Conservation (phyloP, 1,140 invertebrate genomes). For the Chironomus tepperi region DNA sequence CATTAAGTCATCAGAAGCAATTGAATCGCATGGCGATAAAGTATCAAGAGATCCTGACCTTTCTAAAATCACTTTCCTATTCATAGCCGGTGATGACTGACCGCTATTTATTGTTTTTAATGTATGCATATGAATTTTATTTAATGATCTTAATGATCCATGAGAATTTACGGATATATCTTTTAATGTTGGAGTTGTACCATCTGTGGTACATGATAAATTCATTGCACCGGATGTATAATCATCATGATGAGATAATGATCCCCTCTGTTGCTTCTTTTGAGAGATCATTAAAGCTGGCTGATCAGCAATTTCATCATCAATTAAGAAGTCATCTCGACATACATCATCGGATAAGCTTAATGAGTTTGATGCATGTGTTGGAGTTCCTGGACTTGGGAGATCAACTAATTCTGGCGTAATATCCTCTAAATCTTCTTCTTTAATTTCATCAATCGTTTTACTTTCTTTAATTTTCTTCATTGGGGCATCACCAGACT, state of each 20-base stretch:
- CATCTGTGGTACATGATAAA: slow-evolving; percentile 29
- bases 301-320: slow-evolving; percentile 86
- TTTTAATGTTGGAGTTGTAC: slow-evolving; percentile 30
- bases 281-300: slow-evolving; percentile 55
- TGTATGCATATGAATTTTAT: slow-evolving; percentile 35
- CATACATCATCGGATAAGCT: slow-evolving; percentile 57
- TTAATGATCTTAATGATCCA: slow-evolving; percentile 28
- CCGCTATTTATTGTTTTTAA: slow-evolving; percentile 35
- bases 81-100: slow-evolving; percentile 36
- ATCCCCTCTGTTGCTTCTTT: background rate
- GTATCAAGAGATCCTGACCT: slow-evolving; percentile 61
- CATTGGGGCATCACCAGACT: slow-evolving; percentile 48
- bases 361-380: slow-evolving; percentile 65
- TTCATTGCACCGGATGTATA: slow-evolving; percentile 38
- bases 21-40: slow-evolving; percentile 64
- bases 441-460: slow-evolving; percentile 36
- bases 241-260: slow-evolving; percentile 26
- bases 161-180: slow-evolving; percentile 27
- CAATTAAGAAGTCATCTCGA: slow-evolving; percentile 61
- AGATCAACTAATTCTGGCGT: slow-evolving; percentile 37
- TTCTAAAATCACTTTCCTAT: slow-evolving; percentile 38
- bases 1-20: slow-evolving; percentile 75
- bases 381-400: slow-evolving; percentile 57
- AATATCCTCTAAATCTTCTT: slow-evolving; percentile 38
- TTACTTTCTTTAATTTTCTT: slow-evolving; percentile 40